phyloP scores from a whole-genome alignment of 2,797 vertebrate species.

The Pampus argenteus region DNA sequence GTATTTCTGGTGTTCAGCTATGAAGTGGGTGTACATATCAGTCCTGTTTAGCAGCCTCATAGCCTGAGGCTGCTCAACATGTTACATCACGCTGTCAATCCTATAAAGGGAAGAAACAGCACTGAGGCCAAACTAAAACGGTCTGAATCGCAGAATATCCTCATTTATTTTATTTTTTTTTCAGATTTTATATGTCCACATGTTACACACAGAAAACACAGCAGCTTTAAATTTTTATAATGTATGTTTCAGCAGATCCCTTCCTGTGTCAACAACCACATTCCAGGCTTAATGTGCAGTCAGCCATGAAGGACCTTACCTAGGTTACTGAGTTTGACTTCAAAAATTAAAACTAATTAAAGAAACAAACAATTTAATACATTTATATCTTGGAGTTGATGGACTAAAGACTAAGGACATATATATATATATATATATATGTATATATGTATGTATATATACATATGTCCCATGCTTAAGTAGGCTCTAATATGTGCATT shows the following conservation, averaged over 20 bases:
- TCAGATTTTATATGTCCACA: neutral
- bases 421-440: neutral
- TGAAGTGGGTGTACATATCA: conserved; percentile 40
- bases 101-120: conserved; percentile 21
- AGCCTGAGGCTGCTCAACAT: conserved; percentile 62
- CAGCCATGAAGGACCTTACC: conserved; percentile 11
- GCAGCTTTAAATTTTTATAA: neutral
- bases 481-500: no score
- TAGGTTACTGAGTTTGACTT: neutral
- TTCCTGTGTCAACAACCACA: conserved; percentile 27
- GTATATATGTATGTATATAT: neutral
- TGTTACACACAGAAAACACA: neutral
- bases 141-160: neutral
- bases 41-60: conserved; percentile 19
- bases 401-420: neutral
- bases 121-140: neutral
- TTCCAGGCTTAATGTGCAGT: conserved; percentile 33
- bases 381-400: neutral
- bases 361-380: no score
- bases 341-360: no score
- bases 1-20: conserved; percentile 15
- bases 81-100: conserved; percentile 53
- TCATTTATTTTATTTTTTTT: neutral
- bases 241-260: neutral
- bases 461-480: no score